Evolutionary conservation across 1,140 invertebrate genomes (phyloP), one percentile per base, ranked within the genome.

Genomic region (Wiebesia pumilae): DNA sequence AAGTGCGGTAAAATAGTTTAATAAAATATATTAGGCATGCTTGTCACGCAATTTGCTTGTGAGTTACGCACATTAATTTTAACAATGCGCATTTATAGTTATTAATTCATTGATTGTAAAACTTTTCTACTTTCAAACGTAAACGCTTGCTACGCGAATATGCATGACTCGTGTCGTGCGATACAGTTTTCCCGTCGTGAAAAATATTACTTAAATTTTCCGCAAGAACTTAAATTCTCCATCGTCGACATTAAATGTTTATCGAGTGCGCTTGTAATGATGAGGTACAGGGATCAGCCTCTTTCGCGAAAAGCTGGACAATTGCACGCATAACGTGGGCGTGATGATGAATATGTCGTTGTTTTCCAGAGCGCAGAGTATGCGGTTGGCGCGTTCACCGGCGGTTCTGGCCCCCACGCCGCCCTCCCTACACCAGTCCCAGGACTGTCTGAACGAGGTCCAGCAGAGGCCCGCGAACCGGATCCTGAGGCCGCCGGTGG

Each of bases 331-430:
- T 30, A 69, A 24, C 12, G 4, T 9, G n/a, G 14, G 27, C n/a
- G n/a, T 30, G 10, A 69, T 7, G 38, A 43, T 38, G 35, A 14
- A 38, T 38, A 43, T 30, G 1, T 75, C 35, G 35, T 75, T 40
- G 21, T 35, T 62, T 84, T 84, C 6, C 81, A 87, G 94, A 65
- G 94, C 95, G n/a, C 94, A 95, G 84, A 95, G 94, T 83, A 95
- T 95, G 94, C 89, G 94, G 86, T 86, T 94, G 12, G 94, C 94
- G 9, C 89, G 94, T n/a, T 94, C 94, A 12, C 93, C 94, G 4
- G 94, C 94, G 6, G 93, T 94, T 30, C 84, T 92, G 27, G 90
- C 92, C 38, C 91, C 93, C 38, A 90, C 92, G 4, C 88, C 92
- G 16, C 89, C 93, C 0, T 93, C 94, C 21, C 90, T 95, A 30